A percentile compares a stretch with the other conserved stretches of the same genome.
Conservation (phyloP, 2,888 invertebrate genomes). For the Tromatobia lineatoria region DNA sequence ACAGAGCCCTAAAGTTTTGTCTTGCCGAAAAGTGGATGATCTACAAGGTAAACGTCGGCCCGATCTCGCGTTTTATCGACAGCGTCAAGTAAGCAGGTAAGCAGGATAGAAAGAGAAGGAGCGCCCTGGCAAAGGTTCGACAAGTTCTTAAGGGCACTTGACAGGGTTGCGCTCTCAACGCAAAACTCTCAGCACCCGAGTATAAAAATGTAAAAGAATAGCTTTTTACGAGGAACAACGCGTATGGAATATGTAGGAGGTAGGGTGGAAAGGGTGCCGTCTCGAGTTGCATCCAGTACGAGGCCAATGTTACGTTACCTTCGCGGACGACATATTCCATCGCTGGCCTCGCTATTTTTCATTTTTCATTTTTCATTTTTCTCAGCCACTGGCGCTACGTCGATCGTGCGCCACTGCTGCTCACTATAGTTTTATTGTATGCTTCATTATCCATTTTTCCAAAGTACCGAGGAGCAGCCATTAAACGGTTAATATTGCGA, state of each 20-base stretch:
- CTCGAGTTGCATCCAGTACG: neutral
- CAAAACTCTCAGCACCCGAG: slow-evolving; percentile 62
- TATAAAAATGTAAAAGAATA: slow-evolving; percentile 77
- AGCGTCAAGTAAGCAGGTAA: no score
- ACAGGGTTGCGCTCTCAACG: slow-evolving; percentile 28
- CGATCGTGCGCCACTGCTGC: slow-evolving; percentile 15
- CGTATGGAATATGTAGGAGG: slow-evolving; percentile 71
- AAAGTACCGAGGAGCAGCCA: slow-evolving; percentile 16
- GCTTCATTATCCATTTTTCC: slow-evolving; percentile 69
- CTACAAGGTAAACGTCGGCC: slow-evolving; percentile 28
- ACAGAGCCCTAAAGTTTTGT: neutral
- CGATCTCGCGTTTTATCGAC: slow-evolving; percentile 26
- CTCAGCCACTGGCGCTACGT: slow-evolving; percentile 11
- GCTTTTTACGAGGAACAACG: slow-evolving; percentile 77
- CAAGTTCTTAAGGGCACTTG: slow-evolving; percentile 18
- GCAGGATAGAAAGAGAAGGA: neutral
- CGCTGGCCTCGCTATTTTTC: slow-evolving; percentile 42
- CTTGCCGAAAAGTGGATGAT: neutral
- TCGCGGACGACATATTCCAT: neutral
- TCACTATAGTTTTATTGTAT: slow-evolving; percentile 43
- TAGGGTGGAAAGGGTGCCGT: slow-evolving; percentile 44
- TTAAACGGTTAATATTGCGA: slow-evolving; percentile 44
- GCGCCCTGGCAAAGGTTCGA: slow-evolving; percentile 5
- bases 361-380: no score
- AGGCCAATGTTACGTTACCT: neutral